A percentile compares a stretch with the other conserved stretches of the same genome.
These are phyloP conservation scores for Anseranas semipalmata DNA, from an alignment of 2,113 vertebrate species.

Conservation along the genomic window DNA sequence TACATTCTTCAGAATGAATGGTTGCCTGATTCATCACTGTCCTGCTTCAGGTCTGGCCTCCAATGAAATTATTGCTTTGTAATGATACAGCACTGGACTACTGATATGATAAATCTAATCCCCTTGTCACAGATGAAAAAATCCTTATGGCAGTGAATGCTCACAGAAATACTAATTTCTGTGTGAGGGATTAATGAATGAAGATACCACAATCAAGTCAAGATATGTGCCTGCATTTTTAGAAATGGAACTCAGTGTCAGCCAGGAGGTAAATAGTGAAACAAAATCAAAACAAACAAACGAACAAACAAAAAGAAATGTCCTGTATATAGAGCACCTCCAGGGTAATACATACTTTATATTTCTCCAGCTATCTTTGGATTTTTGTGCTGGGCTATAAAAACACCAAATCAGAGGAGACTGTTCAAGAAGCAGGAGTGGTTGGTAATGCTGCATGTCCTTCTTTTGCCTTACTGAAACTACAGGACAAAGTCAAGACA, in stretches of 20 bases:
- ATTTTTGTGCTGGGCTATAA: not conserved
- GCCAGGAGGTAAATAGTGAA: not conserved
- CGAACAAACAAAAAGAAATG: not conserved
- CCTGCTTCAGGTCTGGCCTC: not conserved
- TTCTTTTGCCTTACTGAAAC: not conserved
- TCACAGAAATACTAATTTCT: not conserved
- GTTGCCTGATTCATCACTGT: not conserved
- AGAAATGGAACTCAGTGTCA: not conserved
- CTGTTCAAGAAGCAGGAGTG: not conserved
- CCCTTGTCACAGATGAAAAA: not conserved
- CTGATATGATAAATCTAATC: not conserved
- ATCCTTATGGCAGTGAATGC: not conserved
- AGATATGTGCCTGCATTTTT: rapidly evolving
- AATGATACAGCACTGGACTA: not conserved
- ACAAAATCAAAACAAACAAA: not conserved
- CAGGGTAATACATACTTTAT: not conserved
- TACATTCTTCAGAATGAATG: not conserved
- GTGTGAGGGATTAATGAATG: not conserved
- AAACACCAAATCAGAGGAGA: not conserved
- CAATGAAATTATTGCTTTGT: not conserved
- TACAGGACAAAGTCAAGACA: not conserved
- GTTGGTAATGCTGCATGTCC: not conserved
- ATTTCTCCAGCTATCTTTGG: not conserved
- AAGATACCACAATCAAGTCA: not conserved
- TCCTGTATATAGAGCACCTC: not conserved